These are phyloP conservation scores for Apocheima hispidaria DNA, from an alignment of 2,888 invertebrate genomes.

Conservation along the genomic window DNA sequence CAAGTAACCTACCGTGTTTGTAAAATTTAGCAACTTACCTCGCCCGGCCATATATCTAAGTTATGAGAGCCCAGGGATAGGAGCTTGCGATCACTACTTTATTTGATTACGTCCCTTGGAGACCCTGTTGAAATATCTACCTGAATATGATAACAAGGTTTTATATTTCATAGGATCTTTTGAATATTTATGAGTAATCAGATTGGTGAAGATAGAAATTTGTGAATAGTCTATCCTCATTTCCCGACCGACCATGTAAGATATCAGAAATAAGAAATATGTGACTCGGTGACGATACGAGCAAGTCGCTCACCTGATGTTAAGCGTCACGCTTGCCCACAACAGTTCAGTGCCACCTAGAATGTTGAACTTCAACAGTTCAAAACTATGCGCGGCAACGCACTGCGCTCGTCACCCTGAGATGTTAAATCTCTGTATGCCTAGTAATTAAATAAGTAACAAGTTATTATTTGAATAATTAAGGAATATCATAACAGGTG, in stretches of 20 bases:
- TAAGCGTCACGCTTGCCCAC: too few relatives aligned
- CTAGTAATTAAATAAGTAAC: too few relatives aligned
- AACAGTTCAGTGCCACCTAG: too few relatives aligned
- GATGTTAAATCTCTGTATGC: too few relatives aligned
- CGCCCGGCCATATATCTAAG: slow-evolving; percentile 40
- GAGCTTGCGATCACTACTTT: slow-evolving; percentile 43
- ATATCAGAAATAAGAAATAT: neutral
- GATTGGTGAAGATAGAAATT: slow-evolving; percentile 1
- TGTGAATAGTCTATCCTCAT: neutral
- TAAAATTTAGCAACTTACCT: slow-evolving; percentile 35
- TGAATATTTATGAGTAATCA: slow-evolving; percentile 21
- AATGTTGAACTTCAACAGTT: too few relatives aligned
- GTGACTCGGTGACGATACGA: too few relatives aligned
- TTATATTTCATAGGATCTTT: slow-evolving; percentile 21
- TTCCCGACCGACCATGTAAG: neutral
- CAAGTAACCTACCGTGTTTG: slow-evolving; percentile 19
- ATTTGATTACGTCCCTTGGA: slow-evolving; percentile 42
- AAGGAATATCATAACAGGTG: too few relatives aligned
- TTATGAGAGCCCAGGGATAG: slow-evolving; percentile 41
- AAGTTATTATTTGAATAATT: too few relatives aligned
- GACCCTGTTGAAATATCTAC: slow-evolving; percentile 25
- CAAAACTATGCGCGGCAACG: too few relatives aligned
- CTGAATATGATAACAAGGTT: slow-evolving; percentile 33
- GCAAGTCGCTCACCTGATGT: too few relatives aligned
- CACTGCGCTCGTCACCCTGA: too few relatives aligned